Percentiles rank a stretch among this genome's conserved stretches.
Evolutionary conservation across 1,140 invertebrate genomes (phyloP).

Genomic region (Zaprionus africanus): DNA sequence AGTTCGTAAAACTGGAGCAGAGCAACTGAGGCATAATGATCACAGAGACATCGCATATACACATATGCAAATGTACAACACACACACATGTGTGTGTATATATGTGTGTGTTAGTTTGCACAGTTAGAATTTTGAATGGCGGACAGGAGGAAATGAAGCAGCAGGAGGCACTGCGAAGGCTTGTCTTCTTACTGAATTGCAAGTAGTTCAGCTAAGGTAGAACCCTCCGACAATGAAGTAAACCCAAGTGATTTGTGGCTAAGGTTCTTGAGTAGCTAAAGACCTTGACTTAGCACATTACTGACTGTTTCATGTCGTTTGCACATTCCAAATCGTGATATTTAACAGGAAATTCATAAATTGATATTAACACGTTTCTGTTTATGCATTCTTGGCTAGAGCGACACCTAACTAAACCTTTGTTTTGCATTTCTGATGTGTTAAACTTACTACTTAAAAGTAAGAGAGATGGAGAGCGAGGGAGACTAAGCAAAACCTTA

Average conservation of each 20-base stretch:
- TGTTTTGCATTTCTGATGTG: neutral
- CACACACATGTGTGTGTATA: neutral
- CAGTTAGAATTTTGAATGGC: constrained; percentile 2
- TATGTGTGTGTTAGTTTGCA: neutral
- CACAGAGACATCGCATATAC: neutral
- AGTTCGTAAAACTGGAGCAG: neutral
- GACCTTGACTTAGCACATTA: neutral
- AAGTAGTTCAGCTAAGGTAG: neutral
- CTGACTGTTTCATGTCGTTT: neutral
- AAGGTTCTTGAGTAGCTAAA: neutral
- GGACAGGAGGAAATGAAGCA: neutral
- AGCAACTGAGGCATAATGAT: constrained; percentile 5
- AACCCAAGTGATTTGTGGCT: neutral
- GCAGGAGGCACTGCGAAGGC: neutral
- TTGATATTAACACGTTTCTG: neutral
- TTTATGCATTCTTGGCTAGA: neutral
- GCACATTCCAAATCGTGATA: neutral
- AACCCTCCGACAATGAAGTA: neutral
- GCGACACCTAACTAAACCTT: neutral
- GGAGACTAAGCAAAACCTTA: too few relatives aligned
- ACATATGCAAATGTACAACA: neutral
- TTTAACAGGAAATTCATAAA: neutral
- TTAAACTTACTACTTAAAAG: neutral
- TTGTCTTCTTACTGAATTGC: neutral
- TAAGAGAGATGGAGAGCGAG: neutral